Evolutionary conservation across 2,797 vertebrate genomes (phyloP).

Genomic region (Galaxias olidus): DNA sequence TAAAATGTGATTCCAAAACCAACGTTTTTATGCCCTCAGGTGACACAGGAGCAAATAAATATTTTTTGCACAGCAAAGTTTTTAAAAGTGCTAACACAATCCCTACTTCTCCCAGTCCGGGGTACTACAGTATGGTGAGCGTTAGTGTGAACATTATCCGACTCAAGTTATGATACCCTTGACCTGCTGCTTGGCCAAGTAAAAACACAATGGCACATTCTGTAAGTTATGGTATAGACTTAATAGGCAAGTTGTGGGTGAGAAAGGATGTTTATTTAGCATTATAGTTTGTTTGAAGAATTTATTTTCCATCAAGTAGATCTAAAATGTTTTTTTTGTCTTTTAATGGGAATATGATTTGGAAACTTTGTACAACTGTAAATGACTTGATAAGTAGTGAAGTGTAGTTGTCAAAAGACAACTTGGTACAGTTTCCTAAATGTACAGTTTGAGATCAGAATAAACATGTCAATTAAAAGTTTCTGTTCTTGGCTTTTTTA

Average conservation of each 20-base stretch:
- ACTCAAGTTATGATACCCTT: neutral
- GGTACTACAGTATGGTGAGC: no score
- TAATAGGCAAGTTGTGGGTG: neutral
- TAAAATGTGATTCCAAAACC: conserved; percentile 8
- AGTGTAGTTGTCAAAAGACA: neutral
- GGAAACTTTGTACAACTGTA: conserved; percentile 33
- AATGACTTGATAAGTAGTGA: neutral
- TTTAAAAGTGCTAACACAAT: neutral
- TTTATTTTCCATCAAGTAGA: neutral
- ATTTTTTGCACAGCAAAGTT: neutral
- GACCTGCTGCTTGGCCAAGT: neutral
- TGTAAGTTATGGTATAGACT: neutral
- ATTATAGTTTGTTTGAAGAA: neutral
- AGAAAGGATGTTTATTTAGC: neutral
- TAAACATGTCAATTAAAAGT: conserved; percentile 29
- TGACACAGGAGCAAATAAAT: neutral
- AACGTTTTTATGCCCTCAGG: neutral
- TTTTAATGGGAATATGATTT: conserved; percentile 18
- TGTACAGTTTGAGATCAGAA: conserved; percentile 41
- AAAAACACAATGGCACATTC: neutral
- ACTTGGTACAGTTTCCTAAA: conserved; percentile 47
- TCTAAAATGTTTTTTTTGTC: conserved; percentile 10
- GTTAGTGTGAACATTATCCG: neutral
- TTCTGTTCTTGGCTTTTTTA: conserved; percentile 9
- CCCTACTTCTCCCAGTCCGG: neutral